phyloP scores from a whole-genome alignment of 2,113 vertebrate genomes.

The Herpailurus yagouaroundi region DNA sequence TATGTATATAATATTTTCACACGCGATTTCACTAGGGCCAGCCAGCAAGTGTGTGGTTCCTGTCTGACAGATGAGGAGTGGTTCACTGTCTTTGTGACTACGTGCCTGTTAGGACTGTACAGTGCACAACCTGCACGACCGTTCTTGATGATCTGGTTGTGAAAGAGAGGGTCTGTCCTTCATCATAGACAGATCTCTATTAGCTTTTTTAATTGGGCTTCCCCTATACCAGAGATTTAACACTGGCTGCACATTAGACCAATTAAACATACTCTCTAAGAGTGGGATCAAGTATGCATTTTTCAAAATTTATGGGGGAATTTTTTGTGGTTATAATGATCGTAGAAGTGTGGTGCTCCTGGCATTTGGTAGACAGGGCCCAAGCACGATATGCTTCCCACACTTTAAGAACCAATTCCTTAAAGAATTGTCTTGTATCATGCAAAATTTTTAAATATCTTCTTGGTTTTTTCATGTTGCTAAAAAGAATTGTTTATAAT shows the following conservation, averaged over 20 bases:
- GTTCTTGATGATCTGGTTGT: not conserved
- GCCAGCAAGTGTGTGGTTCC: not conserved
- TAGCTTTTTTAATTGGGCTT: not conserved
- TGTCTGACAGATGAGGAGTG: not conserved
- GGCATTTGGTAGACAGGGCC: not conserved
- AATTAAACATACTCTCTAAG: not conserved
- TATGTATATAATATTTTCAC: not conserved
- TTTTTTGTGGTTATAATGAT: not conserved
- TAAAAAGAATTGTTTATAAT: slow-evolving; percentile 33
- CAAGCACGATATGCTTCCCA: not conserved
- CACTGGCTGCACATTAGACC: not conserved
- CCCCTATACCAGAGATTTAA: not conserved
- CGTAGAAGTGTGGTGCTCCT: not conserved
- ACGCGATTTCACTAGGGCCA: not conserved
- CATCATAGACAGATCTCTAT: not conserved
- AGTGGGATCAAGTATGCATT: not conserved
- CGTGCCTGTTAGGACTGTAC: too few relatives aligned
- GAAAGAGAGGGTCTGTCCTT: not conserved
- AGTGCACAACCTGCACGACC: not conserved
- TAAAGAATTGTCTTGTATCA: not conserved
- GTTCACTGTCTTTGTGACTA: not conserved
- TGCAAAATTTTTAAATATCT: not conserved
- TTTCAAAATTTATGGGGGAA: not conserved
- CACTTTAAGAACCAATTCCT: not conserved
- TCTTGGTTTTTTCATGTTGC: not conserved